These are phyloP conservation scores for Argyrosomus regius DNA, from an alignment of 2,797 vertebrate species.

Conservation along the genomic window DNA sequence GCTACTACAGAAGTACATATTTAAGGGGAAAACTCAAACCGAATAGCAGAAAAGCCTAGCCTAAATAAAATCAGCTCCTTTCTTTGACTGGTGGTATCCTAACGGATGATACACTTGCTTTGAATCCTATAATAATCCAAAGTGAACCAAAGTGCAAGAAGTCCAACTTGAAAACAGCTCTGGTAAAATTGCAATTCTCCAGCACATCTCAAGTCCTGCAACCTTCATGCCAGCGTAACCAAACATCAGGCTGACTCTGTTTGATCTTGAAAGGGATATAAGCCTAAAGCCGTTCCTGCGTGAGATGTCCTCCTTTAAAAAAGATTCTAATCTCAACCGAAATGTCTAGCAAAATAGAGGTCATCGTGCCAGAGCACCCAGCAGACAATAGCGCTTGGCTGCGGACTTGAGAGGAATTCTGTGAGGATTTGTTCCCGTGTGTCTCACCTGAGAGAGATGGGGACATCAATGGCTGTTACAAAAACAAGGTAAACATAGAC, in stretches of 20 bases:
- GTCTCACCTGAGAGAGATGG: conserved; percentile 64
- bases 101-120: conserved; percentile 39
- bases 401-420: conserved; percentile 74
- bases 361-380: conserved; percentile 71
- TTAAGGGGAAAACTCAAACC: conserved; percentile 44
- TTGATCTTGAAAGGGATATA: conserved; percentile 85
- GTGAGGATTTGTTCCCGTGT: conserved; percentile 64
- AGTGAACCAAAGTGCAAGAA: conserved; percentile 50
- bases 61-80: conserved; percentile 51
- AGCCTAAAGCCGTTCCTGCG: conserved; percentile 77
- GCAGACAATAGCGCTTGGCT: conserved; percentile 73
- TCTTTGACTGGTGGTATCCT: conserved; percentile 50
- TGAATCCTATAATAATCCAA: conserved; percentile 51
- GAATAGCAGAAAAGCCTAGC: conserved; percentile 43
- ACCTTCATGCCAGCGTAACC: conserved; percentile 71
- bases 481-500: conserved; percentile 60
- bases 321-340: conserved; percentile 83
- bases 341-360: conserved; percentile 84
- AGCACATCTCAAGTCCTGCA: conserved; percentile 61
- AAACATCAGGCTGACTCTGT: conserved; percentile 76
- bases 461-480: conserved; percentile 51
- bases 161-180: conserved; percentile 61
- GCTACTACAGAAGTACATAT: conserved; percentile 42
- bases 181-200: conserved; percentile 73
- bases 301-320: conserved; percentile 82